phyloP scores from a whole-genome alignment of 2,888 invertebrate species.

The Myathropa florea region DNA sequence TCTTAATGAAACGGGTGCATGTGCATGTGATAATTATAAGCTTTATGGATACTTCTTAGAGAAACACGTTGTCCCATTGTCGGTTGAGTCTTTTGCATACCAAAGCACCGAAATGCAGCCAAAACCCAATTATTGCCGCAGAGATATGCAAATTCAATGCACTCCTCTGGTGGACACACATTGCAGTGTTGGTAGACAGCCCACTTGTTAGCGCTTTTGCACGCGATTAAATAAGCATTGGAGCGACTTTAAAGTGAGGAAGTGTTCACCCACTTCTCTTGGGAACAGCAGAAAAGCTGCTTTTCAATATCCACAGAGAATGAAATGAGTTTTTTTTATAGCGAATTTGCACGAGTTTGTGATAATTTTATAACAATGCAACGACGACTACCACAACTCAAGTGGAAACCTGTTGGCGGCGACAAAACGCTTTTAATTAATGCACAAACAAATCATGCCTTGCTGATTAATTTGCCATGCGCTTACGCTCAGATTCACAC shows the following conservation, averaged over 20 bases:
- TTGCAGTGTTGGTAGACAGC: conserved; percentile 36
- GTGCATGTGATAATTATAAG: conserved; percentile 55
- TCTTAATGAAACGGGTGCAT: conserved; percentile 34
- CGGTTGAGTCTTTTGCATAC: conserved; percentile 37
- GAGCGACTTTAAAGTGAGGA: conserved; percentile 45
- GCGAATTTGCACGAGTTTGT: conserved; percentile 27
- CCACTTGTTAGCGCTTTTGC: conserved; percentile 65
- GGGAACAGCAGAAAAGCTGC: conserved; percentile 18
- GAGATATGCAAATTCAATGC: conserved; percentile 61
- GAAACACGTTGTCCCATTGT: conserved; percentile 38
- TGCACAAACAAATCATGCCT: conserved; percentile 64
- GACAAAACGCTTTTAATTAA: conserved; percentile 66
- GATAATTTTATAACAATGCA: conserved; percentile 59
- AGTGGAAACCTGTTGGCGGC: conserved; percentile 66
- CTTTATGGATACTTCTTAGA: conserved; percentile 59
- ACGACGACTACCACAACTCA: conserved; percentile 47
- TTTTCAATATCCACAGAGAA: conserved; percentile 28
- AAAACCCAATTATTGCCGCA: conserved; percentile 59
- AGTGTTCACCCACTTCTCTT: conserved; percentile 50
- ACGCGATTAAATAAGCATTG: conserved; percentile 63
- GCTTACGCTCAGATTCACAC: conserved; percentile 29
- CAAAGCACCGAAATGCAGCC: conserved; percentile 34
- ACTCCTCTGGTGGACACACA: conserved; percentile 34
- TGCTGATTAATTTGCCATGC: conserved; percentile 65
- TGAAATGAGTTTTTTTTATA: conserved; percentile 9